Evolutionary conservation across 2,797 vertebrate genomes (phyloP).

Genomic region (Hirundo rustica): DNA sequence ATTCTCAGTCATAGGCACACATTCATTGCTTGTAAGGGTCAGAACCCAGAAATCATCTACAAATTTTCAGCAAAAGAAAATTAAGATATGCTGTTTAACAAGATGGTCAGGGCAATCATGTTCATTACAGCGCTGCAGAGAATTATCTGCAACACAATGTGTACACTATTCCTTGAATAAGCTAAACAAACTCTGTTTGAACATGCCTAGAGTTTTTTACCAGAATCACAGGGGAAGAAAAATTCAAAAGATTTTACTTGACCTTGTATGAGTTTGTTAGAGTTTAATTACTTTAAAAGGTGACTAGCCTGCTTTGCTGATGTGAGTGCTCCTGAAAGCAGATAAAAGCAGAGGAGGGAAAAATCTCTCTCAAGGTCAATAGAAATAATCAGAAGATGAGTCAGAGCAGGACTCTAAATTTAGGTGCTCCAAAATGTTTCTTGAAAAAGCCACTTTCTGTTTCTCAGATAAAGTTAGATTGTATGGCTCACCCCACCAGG

Average conservation of each 20-base stretch:
- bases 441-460: neutral
- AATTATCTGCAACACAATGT: neutral
- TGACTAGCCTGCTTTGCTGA: neutral
- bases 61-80: neutral
- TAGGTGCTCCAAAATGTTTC: neutral
- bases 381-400: neutral
- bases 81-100: neutral
- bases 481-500: no score
- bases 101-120: neutral
- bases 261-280: neutral
- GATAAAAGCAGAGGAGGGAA: neutral
- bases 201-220: neutral
- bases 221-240: neutral
- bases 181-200: neutral
- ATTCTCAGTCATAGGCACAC: constrained; percentile 80
- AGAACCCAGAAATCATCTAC: constrained; percentile 73
- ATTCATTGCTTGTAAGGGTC: constrained; percentile 84
- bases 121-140: neutral
- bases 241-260: neutral
- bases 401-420: neutral
- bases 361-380: neutral
- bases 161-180: neutral
- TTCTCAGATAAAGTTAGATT: neutral
- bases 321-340: neutral
- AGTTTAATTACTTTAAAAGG: neutral